Percentiles rank a stretch among this genome's conserved stretches.
These are phyloP conservation scores for Callitettix versicolor DNA, from an alignment of 1,140 invertebrate genomes.

Conservation along the genomic window DNA sequence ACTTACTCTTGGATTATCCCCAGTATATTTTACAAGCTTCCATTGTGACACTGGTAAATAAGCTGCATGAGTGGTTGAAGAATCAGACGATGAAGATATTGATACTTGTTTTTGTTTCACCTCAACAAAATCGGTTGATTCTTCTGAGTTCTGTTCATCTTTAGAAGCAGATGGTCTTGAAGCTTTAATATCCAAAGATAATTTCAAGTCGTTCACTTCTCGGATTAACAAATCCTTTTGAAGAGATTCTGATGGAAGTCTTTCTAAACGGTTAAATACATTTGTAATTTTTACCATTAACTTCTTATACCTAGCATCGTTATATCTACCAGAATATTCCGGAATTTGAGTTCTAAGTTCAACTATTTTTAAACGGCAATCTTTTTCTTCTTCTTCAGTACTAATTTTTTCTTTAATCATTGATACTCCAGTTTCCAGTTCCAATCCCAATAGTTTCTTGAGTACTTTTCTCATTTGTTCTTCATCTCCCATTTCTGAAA, in stretches of 20 bases:
- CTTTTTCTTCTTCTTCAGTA: neutral
- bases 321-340: neutral
- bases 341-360: neutral
- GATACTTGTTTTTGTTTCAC: neutral
- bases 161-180: no score
- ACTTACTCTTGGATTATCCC: no score
- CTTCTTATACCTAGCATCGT: neutral
- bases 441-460: neutral
- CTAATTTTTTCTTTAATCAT: neutral
- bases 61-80: neutral
- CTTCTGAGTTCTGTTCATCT: no score
- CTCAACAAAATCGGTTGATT: no score
- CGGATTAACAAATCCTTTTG: no score
- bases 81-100: neutral
- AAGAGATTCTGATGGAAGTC: no score
- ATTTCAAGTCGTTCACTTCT: no score
- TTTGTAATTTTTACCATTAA: no score
- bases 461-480: constrained; percentile 1
- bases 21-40: neutral
- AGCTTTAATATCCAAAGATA: no score
- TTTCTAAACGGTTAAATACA: no score
- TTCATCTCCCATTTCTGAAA: neutral
- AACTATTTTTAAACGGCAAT: neutral
- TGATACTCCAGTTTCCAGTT: neutral
- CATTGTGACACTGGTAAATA: neutral